Evolutionary conservation across 2,797 vertebrate genomes (phyloP).

Genomic region (Hybognathus amarus): DNA sequence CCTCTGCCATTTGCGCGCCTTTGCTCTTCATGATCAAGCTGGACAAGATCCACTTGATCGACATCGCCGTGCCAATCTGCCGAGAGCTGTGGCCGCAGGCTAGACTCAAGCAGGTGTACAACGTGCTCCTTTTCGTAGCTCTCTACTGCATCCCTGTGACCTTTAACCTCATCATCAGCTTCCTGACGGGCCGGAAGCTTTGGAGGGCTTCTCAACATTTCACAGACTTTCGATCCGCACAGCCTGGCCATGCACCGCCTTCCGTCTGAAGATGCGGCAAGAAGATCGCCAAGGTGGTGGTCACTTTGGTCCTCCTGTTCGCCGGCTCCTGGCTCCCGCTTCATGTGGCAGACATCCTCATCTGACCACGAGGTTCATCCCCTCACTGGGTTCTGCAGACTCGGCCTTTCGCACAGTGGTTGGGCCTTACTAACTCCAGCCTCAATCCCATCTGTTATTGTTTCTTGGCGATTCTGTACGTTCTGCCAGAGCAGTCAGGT

Average conservation of each 20-base stretch:
- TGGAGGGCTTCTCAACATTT: constrained; percentile 80
- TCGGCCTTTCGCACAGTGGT: constrained; percentile 90
- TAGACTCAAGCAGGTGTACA: constrained; percentile 88
- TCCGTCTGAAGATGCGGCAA: constrained; percentile 87
- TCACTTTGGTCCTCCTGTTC: constrained; percentile 88
- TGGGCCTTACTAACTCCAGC: constrained; percentile 92
- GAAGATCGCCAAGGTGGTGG: constrained; percentile 92
- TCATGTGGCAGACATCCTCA: constrained; percentile 89
- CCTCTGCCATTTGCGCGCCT: constrained; percentile 86
- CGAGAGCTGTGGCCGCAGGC: constrained; percentile 89
- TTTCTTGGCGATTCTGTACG: constrained; percentile 90
- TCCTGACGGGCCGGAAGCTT: constrained; percentile 84
- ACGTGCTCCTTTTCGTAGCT: constrained; percentile 88
- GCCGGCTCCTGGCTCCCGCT: constrained; percentile 88
- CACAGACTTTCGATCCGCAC: constrained; percentile 78
- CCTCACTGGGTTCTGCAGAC: constrained; percentile 87
- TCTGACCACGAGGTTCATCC: constrained; percentile 82
- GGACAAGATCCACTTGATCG: constrained; percentile 81
- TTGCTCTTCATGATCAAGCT: constrained; percentile 88
- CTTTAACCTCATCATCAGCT: constrained; percentile 90
- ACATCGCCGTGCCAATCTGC: constrained; percentile 85
- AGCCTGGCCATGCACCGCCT: constrained; percentile 79
- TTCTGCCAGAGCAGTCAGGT: constrained; percentile 87
- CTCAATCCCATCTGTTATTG: constrained; percentile 95
- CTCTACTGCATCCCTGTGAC: constrained; percentile 91